These are phyloP conservation scores for Sphinx pinastri DNA, from an alignment of 2,888 invertebrate species.

Conservation along the genomic window DNA sequence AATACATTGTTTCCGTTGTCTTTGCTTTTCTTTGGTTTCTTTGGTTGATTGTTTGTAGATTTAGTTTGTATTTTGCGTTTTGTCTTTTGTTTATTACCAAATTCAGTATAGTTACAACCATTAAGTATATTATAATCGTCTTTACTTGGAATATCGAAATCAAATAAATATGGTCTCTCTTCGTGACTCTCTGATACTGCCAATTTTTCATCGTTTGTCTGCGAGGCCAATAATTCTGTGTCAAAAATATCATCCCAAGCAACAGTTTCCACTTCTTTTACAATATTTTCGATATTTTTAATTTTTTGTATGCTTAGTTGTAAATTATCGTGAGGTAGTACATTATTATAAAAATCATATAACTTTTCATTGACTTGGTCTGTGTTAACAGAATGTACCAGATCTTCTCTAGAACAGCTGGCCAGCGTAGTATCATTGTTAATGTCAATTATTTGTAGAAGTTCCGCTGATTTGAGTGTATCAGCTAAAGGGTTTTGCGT, in stretches of 20 bases:
- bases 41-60: slow-evolving; percentile 38
- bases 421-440: not conserved
- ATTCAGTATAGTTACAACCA: slow-evolving; percentile 6
- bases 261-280: not conserved
- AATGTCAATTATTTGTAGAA: slow-evolving; percentile 1
- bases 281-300: not conserved
- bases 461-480: slow-evolving; percentile 11
- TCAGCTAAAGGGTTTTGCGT: not conserved
- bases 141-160: not conserved
- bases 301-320: not conserved
- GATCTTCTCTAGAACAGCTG: slow-evolving; percentile 31
- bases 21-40: slow-evolving; percentile 46
- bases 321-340: not conserved
- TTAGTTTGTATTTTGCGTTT: slow-evolving; percentile 31
- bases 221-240: slow-evolving; percentile 49
- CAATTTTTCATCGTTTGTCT: not conserved
- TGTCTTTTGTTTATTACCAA: not conserved
- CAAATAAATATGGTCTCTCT: not conserved
- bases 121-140: slow-evolving; percentile 14
- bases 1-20: slow-evolving; percentile 37
- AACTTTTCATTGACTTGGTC: not conserved
- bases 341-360: not conserved
- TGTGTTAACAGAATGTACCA: slow-evolving; percentile 3
- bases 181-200: not conserved
- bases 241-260: slow-evolving; percentile 69